These are phyloP conservation scores for Fregata magnificens DNA, from an alignment of 2,113 vertebrate species.

Conservation along the genomic window DNA sequence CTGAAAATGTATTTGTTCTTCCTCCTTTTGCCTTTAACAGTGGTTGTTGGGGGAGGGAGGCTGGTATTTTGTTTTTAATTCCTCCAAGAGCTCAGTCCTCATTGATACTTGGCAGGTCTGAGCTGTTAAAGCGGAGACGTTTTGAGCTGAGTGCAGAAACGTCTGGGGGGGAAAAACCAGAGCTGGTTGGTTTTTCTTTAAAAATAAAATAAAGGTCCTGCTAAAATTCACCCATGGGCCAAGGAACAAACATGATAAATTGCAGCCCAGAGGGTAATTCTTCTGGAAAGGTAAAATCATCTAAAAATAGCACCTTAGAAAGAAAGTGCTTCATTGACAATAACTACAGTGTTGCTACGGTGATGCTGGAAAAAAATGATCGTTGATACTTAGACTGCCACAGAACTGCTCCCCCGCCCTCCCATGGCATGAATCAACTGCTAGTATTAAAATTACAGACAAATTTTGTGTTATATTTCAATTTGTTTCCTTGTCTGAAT, in stretches of 20 bases:
- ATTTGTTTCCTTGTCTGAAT: conserved; percentile 15
- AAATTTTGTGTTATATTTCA: conserved; percentile 20
- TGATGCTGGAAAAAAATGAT: conserved; percentile 62
- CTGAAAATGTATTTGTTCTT: background rate
- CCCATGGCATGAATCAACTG: conserved; percentile 30
- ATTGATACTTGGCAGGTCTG: background rate
- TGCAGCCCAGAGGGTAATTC: conserved; percentile 53
- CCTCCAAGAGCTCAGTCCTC: background rate
- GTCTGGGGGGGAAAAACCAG: background rate
- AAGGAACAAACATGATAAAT: conserved; percentile 51
- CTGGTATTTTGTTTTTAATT: background rate
- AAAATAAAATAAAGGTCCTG: conserved; percentile 36
- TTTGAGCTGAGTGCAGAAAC: conserved; percentile 10
- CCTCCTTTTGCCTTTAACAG: background rate
- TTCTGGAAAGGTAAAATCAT: conserved; percentile 55
- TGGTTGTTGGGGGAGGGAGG: background rate
- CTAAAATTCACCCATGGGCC: conserved; percentile 30
- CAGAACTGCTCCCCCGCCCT: conserved; percentile 20
- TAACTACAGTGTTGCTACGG: conserved; percentile 63
- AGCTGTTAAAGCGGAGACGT: background rate
- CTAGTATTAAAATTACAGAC: conserved; percentile 47
- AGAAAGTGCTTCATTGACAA: conserved; percentile 60
- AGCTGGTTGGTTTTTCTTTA: conserved; percentile 23
- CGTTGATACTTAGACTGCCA: conserved; percentile 30
- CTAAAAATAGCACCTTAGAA: conserved; percentile 56